Evolutionary conservation across 2,113 vertebrate genomes (phyloP), one percentile per base, ranked within the genome.

Genomic region (Addax nasomaculatus): DNA sequence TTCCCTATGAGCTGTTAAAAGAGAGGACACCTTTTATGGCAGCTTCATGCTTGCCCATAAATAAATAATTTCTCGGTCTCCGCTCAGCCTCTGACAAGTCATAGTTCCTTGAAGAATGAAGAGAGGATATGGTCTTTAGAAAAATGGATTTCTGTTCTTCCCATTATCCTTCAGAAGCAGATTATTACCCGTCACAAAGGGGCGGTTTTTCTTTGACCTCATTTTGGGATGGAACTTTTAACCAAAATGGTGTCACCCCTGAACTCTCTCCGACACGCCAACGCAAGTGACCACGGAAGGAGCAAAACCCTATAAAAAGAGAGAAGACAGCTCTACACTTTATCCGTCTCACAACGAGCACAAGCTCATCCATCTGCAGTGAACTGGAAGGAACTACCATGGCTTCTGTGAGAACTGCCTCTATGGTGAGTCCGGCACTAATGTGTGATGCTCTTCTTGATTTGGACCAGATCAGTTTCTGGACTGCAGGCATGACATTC

Each of bases 221-320:
- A 85, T 97, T 98, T 83, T 21, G 43, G 15, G 45, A 94, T 91
- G 98, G 98, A 98, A 98, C 43, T 85, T 97, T 97, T 97, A 87
- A 97, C 45, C 58, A 53, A 97, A 98, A 96, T 76, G 47, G 73
- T 87, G 84, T 96, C 92, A 95, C 60, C 60, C 57, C 58, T 85
- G 36, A 97, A 95, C 70, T 58, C 79, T 92, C 94, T 85, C 36
- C 5, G 2, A 85, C 49, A 92, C 67, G 16, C 64, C 92, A 78
- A 97, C 97, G 81, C 80, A 97, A 51, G 85, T 49, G 92, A 98
- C 97, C 97, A 93, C 97, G 96, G 62, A 94, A 53, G 90, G 21
- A 64, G 10, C 19, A 67, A 86, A 93, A 64, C 43, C 15, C 93
- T 98, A 98, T 98, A 98, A 97, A 97, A 97, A 94, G 94, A 30